These are phyloP conservation scores for Gasterosteus aculeatus DNA, from an alignment of 2,113 vertebrate genomes.

Conservation along the genomic window DNA sequence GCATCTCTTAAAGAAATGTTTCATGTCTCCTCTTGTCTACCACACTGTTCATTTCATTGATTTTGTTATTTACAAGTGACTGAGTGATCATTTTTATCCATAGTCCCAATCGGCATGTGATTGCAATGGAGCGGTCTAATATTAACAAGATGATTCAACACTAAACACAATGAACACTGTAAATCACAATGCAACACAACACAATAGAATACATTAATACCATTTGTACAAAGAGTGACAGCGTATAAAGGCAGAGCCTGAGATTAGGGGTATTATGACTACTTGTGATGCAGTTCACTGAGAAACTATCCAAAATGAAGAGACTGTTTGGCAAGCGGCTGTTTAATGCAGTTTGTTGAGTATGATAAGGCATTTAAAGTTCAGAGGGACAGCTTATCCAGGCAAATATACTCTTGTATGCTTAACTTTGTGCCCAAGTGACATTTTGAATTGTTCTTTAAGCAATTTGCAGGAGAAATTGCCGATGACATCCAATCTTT, in stretches of 20 bases:
- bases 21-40: neutral
- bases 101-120: neutral
- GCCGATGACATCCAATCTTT: slow-evolving; percentile 66
- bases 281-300: neutral
- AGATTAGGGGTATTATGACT: too few relatives aligned
- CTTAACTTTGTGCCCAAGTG: too few relatives aligned
- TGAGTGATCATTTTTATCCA: too few relatives aligned
- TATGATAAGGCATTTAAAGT: too few relatives aligned
- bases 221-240: too few relatives aligned
- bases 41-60: neutral
- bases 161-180: neutral
- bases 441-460: too few relatives aligned
- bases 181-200: neutral
- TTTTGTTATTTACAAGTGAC: neutral
- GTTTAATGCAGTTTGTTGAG: neutral
- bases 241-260: too few relatives aligned
- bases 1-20: neutral
- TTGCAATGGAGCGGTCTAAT: neutral
- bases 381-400: too few relatives aligned
- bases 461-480: neutral
- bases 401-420: too few relatives aligned
- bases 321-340: neutral
- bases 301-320: neutral
- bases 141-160: neutral
- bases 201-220: neutral